Conservation (phyloP, 2,113 vertebrate genomes). For the Lucifuga dentata region DNA sequence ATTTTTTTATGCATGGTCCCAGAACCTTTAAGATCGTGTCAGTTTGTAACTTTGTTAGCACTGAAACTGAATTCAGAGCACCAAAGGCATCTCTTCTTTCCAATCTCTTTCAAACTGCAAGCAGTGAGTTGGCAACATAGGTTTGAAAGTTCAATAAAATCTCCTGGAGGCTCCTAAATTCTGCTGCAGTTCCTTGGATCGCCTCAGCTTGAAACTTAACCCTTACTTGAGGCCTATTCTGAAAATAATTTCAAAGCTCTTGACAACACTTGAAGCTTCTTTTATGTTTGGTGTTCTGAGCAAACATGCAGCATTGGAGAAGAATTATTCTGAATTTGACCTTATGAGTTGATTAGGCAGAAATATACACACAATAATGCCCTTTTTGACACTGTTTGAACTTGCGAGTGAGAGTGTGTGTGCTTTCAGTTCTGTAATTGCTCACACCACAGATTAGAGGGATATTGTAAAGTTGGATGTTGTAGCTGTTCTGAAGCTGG, state of each 20-base stretch:
- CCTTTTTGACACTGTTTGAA: conserved; percentile 11
- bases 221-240: neutral
- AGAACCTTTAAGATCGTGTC: neutral
- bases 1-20: neutral
- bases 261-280: neutral
- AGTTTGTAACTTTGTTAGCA: neutral
- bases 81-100: neutral
- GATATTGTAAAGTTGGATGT: conserved; percentile 2
- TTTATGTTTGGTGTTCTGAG: neutral
- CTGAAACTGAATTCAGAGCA: too few relatives aligned
- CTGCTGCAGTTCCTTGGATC: conserved; percentile 22
- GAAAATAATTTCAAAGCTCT: neutral
- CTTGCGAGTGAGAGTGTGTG: conserved; percentile 5
- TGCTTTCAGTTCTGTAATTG: neutral
- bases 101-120: neutral
- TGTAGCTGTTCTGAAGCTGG: conserved; percentile 8
- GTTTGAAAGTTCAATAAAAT: neutral
- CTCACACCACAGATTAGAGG: conserved; percentile 39
- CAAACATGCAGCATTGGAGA: neutral
- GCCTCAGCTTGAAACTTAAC: conserved; percentile 1
- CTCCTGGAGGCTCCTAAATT: neutral
- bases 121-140: neutral
- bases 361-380: neutral
- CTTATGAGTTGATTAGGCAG: neutral
- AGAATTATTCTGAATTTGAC: neutral